Evolutionary conservation across 1,140 invertebrate genomes (phyloP).

Genomic region (Neocloeon triangulifer): DNA sequence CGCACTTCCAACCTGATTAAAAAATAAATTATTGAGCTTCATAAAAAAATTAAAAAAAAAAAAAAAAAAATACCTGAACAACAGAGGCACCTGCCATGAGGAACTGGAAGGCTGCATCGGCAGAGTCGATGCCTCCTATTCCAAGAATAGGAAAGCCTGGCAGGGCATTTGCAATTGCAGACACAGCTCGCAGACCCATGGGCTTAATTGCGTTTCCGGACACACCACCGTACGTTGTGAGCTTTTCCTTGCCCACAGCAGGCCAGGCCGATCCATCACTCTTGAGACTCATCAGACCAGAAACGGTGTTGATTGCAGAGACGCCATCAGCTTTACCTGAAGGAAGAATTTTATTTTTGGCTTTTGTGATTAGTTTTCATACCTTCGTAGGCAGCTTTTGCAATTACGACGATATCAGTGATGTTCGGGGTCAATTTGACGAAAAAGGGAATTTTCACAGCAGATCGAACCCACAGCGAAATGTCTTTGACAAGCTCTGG

Average conservation of each 20-base stretch:
- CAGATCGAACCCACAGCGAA: slow-evolving; percentile 64
- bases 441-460: slow-evolving; percentile 90
- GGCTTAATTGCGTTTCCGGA: slow-evolving; percentile 90
- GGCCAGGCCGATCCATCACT: slow-evolving; percentile 75
- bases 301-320: slow-evolving; percentile 92
- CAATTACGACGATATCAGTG: slow-evolving; percentile 76
- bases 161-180: slow-evolving; percentile 55
- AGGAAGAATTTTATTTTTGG: slow-evolving; percentile 3
- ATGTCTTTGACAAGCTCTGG: slow-evolving; percentile 71
- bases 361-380: slow-evolving; percentile 1
- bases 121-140: slow-evolving; percentile 91
- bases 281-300: slow-evolving; percentile 72
- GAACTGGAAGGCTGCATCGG: slow-evolving; percentile 82
- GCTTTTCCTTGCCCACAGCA: slow-evolving; percentile 50
- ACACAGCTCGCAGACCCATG: slow-evolving; percentile 73
- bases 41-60: slow-evolving; percentile 1
- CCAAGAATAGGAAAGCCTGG: slow-evolving; percentile 84
- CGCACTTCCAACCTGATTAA: slow-evolving; percentile 65
- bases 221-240: slow-evolving; percentile 89
- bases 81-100: slow-evolving; percentile 75
- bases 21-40: slow-evolving; percentile 1
- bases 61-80: slow-evolving; percentile 41
- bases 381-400: slow-evolving; percentile 75
- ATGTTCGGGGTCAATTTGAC: slow-evolving; percentile 96
- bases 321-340: slow-evolving; percentile 78